Evolutionary conservation across 2,888 invertebrate genomes (phyloP).

Genomic region (Morpho helenor): DNA sequence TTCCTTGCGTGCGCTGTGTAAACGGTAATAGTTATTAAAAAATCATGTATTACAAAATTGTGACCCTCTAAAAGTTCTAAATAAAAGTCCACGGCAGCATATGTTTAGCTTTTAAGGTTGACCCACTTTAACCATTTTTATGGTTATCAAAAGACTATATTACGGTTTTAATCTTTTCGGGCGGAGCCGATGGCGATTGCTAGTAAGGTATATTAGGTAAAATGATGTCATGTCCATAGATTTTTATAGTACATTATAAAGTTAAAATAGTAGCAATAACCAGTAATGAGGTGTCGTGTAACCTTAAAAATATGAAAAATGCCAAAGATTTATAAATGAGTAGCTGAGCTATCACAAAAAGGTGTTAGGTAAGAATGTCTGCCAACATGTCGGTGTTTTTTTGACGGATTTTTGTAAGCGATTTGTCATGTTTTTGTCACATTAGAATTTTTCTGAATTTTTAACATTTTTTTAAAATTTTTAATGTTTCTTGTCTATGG

Average conservation of each 20-base stretch:
- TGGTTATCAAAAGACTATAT: too few species aligned
- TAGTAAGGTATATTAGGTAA: background rate
- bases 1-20: too few species aligned
- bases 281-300: constrained; percentile 43
- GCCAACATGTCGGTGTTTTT: constrained; percentile 13
- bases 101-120: too few species aligned
- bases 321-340: constrained; percentile 20
- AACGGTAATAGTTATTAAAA: too few species aligned
- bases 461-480: background rate
- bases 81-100: too few species aligned
- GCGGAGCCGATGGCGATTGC: too few species aligned
- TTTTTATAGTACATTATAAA: too few species aligned
- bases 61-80: too few species aligned
- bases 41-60: too few species aligned
- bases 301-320: constrained; percentile 31
- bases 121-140: too few species aligned
- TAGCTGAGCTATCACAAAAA: constrained; percentile 16
- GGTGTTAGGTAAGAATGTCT: constrained; percentile 11
- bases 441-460: constrained; percentile 2
- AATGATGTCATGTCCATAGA: too few species aligned
- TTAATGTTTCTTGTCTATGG: background rate
- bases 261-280: constrained; percentile 27
- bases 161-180: too few species aligned
- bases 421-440: constrained; percentile 26
- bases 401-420: constrained; percentile 12